Conservation (phyloP, 2,113 vertebrate species). For the Tupaia chinensis region DNA sequence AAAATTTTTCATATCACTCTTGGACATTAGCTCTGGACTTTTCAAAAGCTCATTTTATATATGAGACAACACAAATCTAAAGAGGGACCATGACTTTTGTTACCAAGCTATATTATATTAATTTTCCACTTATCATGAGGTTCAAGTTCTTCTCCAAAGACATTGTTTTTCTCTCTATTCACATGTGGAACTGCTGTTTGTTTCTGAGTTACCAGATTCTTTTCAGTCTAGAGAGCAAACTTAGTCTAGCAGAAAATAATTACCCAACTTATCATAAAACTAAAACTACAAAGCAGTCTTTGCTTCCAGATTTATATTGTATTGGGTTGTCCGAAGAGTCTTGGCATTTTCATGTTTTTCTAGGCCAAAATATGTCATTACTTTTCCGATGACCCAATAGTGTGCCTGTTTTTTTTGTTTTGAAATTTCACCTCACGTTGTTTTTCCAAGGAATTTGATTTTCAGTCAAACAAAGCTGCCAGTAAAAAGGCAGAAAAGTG, state of each 20-base stretch:
- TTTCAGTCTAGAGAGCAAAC: constrained; percentile 25
- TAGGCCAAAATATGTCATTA: too few species aligned
- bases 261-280: neutral
- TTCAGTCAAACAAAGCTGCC: neutral
- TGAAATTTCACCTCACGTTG: neutral
- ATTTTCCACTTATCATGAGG: neutral
- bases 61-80: neutral
- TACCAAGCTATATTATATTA: neutral
- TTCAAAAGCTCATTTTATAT: neutral
- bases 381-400: too few species aligned
- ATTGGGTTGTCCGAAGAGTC: too few species aligned
- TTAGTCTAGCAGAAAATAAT: neutral
- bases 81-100: neutral
- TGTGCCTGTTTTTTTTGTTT: neutral
- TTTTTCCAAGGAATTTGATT: neutral
- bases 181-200: neutral
- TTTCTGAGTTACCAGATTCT: constrained; percentile 16
- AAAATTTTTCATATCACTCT: neutral
- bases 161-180: neutral
- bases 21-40: neutral
- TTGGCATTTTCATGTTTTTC: too few species aligned
- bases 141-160: neutral
- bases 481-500: neutral
- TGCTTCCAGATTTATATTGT: neutral
- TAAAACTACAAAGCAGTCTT: neutral